These are phyloP conservation scores for Umimayanthus kanabou DNA, from an alignment of 92 coral and sea anemone genomes.

Conservation along the genomic window DNA sequence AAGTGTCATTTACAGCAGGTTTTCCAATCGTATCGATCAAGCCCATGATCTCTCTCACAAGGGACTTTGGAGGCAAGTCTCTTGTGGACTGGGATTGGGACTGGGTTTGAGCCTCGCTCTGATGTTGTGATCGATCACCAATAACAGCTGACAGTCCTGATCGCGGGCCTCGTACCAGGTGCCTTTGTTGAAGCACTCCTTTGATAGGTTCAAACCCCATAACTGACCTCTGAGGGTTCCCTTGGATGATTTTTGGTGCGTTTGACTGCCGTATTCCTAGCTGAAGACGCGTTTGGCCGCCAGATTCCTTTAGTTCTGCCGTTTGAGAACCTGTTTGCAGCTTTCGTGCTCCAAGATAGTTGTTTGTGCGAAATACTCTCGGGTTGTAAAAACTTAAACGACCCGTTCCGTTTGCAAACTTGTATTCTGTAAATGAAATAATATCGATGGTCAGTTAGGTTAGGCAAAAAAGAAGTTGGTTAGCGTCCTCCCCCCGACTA, in stretches of 20 bases:
- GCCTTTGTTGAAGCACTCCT: slow-evolving; percentile 32
- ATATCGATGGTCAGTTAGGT: not conserved
- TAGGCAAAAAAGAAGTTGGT: too few species aligned
- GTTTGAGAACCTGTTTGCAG: slow-evolving; percentile 14
- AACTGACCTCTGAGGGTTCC: slow-evolving; percentile 26
- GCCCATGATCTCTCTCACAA: slow-evolving; percentile 27
- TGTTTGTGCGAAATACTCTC: not conserved
- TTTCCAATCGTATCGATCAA: slow-evolving; percentile 26
- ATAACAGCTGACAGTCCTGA: slow-evolving; percentile 3
- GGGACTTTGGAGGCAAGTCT: slow-evolving; percentile 25
- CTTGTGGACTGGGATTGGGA: not conserved
- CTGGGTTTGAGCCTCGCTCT: slow-evolving; percentile 1
- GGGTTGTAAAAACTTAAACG: slow-evolving; percentile 26
- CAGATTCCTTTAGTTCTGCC: not conserved
- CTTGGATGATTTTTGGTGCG: not conserved
- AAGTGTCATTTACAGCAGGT: not conserved
- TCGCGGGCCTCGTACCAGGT: slow-evolving; percentile 3
- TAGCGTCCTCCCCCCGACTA: too few species aligned
- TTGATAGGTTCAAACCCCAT: slow-evolving; percentile 32
- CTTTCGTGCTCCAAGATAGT: not conserved
- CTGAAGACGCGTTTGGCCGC: not conserved
- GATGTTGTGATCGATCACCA: not conserved
- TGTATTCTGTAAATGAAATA: not conserved
- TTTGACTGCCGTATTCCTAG: not conserved
- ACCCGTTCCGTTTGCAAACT: slow-evolving; percentile 40